These are phyloP conservation scores for Agrilus biguttatus DNA, from an alignment of 2,888 invertebrate genomes.

Conservation along the genomic window DNA sequence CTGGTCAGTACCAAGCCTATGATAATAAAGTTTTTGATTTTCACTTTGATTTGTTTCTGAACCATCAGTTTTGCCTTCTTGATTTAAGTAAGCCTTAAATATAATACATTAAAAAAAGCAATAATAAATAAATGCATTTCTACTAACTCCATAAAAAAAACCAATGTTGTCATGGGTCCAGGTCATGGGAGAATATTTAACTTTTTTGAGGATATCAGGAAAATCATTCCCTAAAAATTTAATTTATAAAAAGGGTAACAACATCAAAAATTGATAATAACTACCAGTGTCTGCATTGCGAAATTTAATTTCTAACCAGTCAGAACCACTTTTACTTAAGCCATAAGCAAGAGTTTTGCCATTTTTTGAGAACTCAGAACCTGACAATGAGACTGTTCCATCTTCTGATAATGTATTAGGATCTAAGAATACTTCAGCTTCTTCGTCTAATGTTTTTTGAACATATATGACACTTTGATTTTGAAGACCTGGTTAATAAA, in stretches of 20 bases:
- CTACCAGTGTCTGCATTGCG: constrained; percentile 58
- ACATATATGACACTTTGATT: constrained; percentile 94
- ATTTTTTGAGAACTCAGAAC: constrained; percentile 74
- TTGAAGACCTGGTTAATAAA: constrained; percentile 56
- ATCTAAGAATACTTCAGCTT: constrained; percentile 81
- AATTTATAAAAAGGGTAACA: background rate
- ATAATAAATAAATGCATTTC: background rate
- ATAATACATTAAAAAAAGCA: constrained; percentile 1
- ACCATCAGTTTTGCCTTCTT: constrained; percentile 76
- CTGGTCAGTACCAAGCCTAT: constrained; percentile 74
- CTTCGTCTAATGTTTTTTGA: constrained; percentile 58
- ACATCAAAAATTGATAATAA: constrained; percentile 4
- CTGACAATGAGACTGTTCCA: constrained; percentile 70
- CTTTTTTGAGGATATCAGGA: constrained; percentile 76
- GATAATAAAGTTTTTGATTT: constrained; percentile 91
- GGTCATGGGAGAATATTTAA: constrained; percentile 80
- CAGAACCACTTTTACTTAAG: constrained; percentile 84
- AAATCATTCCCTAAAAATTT: constrained; percentile 55
- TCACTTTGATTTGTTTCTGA: constrained; percentile 77
- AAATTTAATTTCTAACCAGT: constrained; percentile 87
- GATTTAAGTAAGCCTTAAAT: constrained; percentile 60
- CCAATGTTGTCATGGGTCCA: constrained; percentile 95
- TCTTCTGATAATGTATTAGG: constrained; percentile 86
- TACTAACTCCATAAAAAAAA: constrained; percentile 77
- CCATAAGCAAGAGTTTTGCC: constrained; percentile 84